These are phyloP conservation scores for Ramphastos sulfuratus DNA, from an alignment of 2,113 vertebrate genomes.

Conservation along the genomic window DNA sequence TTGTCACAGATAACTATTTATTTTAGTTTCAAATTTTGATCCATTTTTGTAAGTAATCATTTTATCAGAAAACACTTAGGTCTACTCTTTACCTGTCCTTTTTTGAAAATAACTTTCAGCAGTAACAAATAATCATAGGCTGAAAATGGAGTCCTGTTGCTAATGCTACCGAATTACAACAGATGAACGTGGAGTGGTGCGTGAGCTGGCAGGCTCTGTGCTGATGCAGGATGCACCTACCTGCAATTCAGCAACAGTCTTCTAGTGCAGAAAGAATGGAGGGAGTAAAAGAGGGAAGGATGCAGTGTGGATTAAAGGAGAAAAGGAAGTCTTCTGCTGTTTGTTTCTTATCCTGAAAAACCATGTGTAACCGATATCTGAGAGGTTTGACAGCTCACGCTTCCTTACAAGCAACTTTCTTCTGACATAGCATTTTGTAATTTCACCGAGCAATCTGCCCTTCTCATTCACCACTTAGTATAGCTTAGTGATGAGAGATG, in stretches of 20 bases:
- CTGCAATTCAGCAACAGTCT: not conserved
- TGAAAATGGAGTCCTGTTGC: slow-evolving; percentile 3
- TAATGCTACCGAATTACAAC: not conserved
- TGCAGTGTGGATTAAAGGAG: not conserved
- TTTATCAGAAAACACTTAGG: slow-evolving; percentile 8
- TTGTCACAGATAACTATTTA: slow-evolving; percentile 29
- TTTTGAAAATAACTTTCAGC: slow-evolving; percentile 28
- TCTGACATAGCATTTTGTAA: not conserved
- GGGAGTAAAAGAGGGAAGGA: not conserved
- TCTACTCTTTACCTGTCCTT: not conserved
- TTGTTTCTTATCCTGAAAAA: not conserved
- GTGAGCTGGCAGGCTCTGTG: rapidly evolving
- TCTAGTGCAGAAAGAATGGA: not conserved
- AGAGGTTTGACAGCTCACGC: not conserved
- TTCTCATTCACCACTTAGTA: not conserved
- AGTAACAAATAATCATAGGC: not conserved
- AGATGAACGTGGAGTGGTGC: rapidly evolving
- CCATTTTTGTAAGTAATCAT: slow-evolving; percentile 33
- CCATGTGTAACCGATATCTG: rapidly evolving
- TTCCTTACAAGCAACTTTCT: not conserved
- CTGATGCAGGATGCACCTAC: not conserved
- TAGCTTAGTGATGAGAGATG: not conserved
- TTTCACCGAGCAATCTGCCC: not conserved
- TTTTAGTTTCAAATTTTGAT: slow-evolving; percentile 40
- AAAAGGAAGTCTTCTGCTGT: not conserved